A percentile compares a stretch with the other conserved stretches of the same genome.
Conservation (phyloP, 2,888 invertebrate genomes). For the Tromatobia lineatoria region DNA sequence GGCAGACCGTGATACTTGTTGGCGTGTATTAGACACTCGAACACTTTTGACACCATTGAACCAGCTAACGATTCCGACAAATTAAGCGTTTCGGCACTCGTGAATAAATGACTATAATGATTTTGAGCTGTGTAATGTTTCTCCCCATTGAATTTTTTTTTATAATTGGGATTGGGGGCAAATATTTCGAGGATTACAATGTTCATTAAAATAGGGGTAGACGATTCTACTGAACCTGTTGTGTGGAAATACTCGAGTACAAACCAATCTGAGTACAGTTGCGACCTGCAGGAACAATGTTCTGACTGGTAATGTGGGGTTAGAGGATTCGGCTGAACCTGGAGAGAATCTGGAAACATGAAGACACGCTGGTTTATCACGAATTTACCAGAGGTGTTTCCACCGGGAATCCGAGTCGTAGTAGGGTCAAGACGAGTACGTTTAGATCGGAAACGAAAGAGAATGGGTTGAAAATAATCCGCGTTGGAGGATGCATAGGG, state of each 20-base stretch:
- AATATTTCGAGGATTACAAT: too few species aligned
- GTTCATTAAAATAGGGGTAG: too few species aligned
- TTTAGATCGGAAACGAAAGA: conserved; percentile 13
- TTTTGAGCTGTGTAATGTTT: too few species aligned
- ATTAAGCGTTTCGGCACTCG: background rate
- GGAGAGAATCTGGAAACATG: conserved; percentile 44
- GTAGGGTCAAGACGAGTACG: conserved; percentile 21
- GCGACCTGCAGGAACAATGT: background rate
- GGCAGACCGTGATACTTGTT: background rate
- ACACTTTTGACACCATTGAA: background rate
- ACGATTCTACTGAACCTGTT: too few species aligned
- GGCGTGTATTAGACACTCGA: background rate
- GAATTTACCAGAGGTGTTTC: conserved; percentile 79
- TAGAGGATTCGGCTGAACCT: conserved; percentile 51
- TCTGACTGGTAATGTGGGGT: conserved; percentile 30
- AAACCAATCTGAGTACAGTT: too few species aligned
- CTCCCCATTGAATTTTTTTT: too few species aligned
- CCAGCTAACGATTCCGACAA: background rate
- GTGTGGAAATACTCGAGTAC: too few species aligned
- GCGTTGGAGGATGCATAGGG: conserved; percentile 22
- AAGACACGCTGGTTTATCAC: conserved; percentile 76
- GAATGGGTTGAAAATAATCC: conserved; percentile 56
- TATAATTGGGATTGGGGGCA: too few species aligned
- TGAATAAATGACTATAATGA: background rate
- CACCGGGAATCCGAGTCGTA: conserved; percentile 62